Evolutionary conservation across 2,888 invertebrate genomes (phyloP), one percentile per base, ranked within the genome.

Genomic region (Tenthredo notha): DNA sequence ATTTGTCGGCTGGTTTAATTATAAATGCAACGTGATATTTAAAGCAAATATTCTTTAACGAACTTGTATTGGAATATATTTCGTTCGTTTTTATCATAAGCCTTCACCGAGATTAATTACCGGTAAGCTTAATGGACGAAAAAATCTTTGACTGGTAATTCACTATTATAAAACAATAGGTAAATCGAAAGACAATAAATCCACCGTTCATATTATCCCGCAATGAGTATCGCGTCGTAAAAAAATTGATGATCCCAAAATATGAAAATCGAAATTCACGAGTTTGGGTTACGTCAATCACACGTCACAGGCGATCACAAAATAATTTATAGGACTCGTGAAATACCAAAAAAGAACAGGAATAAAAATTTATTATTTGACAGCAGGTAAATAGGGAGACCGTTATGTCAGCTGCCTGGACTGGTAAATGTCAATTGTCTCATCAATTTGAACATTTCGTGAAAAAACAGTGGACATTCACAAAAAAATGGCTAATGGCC

Each of bases 1-100:
- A 80, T 61, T 61, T 40, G 80, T 80, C 61, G 58, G n/a, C 80
- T 21, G 37, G 61, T 58, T 33, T 61, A 58, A 80, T 80, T 61
- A 80, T 80, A 80, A 61, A 80, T 61, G 33, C 61, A 37, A 40
- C 61, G 37, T 15, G 25, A 80, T 78, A 61, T 80, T 61, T 25
- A 25, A n/a, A 21, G 80, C 37, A 29, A 61, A 40, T 29, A 61
- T 80, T 40, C 80, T 33, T 61, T 40, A 9, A 40, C 61, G 21
- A 80, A 40, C n/a, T 40, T 43, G 40, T n/a, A 43, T 37, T 80
- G 80, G 18, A 80, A 40, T 80, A 80, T 80, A 4, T 25, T 25
- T 43, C 9, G 2, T 58, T 61, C 37, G 18, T 77, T 77, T 77
- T 77, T 33, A 54, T 29, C 77, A n/a, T n/a, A 18, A 29, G 12